Base-by-base conservation (phyloP, 2,113 vertebrate species). In the Oncorhynchus keta region DNA sequence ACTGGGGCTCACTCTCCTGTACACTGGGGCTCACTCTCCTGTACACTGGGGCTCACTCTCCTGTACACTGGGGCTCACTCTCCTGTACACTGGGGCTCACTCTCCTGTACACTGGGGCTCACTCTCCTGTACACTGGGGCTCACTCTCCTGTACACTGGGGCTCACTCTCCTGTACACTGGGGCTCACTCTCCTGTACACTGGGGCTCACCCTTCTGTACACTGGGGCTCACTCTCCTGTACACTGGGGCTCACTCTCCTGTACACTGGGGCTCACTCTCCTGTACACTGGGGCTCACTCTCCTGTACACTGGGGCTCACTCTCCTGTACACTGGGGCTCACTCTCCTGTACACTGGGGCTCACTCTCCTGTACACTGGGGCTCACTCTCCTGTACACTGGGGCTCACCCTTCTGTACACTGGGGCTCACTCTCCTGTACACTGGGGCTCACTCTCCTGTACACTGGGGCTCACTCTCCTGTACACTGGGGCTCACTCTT, bases 91-190 rank as follows among this genome's bases (percentile, higher is more conserved):
- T 70, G 64, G 81, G 70, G 81, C 68, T 69, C 39, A 45, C 39
- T 9, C 39, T 69, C 76, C 80, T 68, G 75, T 85, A n/a, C n/a
- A n/a, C n/a, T n/a, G 68, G 80, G 70, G 81, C 67, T 72, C 7
- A 8, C 35, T 0, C 35, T 69, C 72, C 79, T 68, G 74, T 85
- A 28, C 28, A 28, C 59, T 70, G 64, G 81, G 70, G 81, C 68
- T 69, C 39, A 45, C 39, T 9, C 39, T 69, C 76, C 80, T 68
- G 75, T 85, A n/a, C n/a, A n/a, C n/a, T n/a, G 68, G 80, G 70
- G 81, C 67, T 72, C 7, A 8, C 35, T 0, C 35, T 69, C 72
- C 79, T 68, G 74, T 85, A 28, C 28, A 28, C 59, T 70, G 64
- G 81, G 70, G 81, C 68, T 69, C 39, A 45, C 39, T 9, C 39